A percentile compares a stretch with the other conserved stretches of the same genome.
These are phyloP conservation scores for Catharus minimus DNA, from an alignment of 2,113 vertebrate species.

Conservation along the genomic window DNA sequence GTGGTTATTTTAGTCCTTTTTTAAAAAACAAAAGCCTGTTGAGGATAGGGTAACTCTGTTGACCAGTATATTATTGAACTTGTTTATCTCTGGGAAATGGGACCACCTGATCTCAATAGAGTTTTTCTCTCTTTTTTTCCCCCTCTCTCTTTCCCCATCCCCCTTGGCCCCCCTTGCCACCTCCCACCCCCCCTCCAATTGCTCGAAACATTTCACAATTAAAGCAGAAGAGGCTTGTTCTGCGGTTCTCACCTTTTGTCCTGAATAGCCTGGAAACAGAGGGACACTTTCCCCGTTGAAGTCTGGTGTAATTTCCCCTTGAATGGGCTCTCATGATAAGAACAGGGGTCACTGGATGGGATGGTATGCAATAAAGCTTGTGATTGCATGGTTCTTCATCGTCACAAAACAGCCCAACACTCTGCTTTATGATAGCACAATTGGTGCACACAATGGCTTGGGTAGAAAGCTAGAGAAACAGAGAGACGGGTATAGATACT, in stretches of 20 bases:
- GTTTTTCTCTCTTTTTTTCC: conserved; percentile 34
- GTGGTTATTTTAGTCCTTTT: conserved; percentile 81
- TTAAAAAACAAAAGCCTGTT: conserved; percentile 77
- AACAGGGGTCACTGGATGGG: conserved; percentile 74
- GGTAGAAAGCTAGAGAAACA: conserved; percentile 75
- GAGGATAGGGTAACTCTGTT: conserved; percentile 78
- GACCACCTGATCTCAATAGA: conserved; percentile 79
- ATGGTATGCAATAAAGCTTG: conserved; percentile 77
- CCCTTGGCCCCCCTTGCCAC: background rate
- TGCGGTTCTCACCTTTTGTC: conserved; percentile 76
- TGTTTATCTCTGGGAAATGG: conserved; percentile 75
- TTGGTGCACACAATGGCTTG: conserved; percentile 71
- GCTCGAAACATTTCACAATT: conserved; percentile 71
- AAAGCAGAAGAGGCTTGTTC: conserved; percentile 73
- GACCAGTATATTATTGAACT: conserved; percentile 76
- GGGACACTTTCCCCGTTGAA: conserved; percentile 72
- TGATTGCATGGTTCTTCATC: conserved; percentile 73
- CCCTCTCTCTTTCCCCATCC: background rate
- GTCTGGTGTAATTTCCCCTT: conserved; percentile 79
- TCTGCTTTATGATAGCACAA: conserved; percentile 70
- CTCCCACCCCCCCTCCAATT: background rate
- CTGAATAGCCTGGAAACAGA: conserved; percentile 78
- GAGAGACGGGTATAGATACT: conserved; percentile 69
- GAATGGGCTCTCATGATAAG: conserved; percentile 77
- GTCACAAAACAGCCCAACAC: conserved; percentile 65